Conservation (phyloP, 2,113 vertebrate genomes). For the Triplophysa tibetana region DNA sequence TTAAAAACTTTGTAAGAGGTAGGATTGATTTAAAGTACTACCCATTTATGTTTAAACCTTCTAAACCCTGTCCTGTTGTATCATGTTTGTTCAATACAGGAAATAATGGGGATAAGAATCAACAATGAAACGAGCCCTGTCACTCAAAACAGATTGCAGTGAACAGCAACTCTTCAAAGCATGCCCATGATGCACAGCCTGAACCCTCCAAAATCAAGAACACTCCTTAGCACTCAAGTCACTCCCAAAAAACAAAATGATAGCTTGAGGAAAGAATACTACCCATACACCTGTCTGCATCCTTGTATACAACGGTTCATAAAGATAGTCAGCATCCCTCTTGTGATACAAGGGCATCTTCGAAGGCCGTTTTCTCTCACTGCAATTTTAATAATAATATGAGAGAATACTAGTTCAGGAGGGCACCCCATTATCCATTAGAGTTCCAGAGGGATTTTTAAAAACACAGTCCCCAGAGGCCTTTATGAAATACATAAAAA, state of each 20-base stretch:
- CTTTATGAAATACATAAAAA: slow-evolving; percentile 62
- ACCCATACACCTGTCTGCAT: slow-evolving; percentile 53
- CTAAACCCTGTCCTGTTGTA: background rate
- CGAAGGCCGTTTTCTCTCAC: slow-evolving; percentile 59
- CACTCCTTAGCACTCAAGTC: slow-evolving; percentile 45
- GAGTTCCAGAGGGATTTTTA: slow-evolving; percentile 55
- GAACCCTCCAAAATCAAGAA: slow-evolving; percentile 8
- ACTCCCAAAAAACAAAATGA: slow-evolving; percentile 63
- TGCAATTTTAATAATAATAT: slow-evolving; percentile 58
- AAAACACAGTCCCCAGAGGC: slow-evolving; percentile 52
- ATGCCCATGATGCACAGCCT: background rate
- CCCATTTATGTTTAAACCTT: background rate
- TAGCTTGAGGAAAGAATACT: slow-evolving; percentile 59
- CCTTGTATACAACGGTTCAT: slow-evolving; percentile 61
- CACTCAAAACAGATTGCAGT: slow-evolving; percentile 19
- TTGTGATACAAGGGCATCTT: slow-evolving; percentile 45
- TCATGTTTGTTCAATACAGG: slow-evolving; percentile 1
- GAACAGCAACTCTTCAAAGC: background rate
- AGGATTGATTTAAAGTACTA: too few relatives aligned
- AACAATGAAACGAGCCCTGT: background rate
- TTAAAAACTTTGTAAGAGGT: too few relatives aligned
- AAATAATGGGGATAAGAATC: background rate
- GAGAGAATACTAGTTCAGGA: slow-evolving; percentile 57
- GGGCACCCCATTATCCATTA: slow-evolving; percentile 60
- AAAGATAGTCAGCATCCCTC: slow-evolving; percentile 53